Evolutionary conservation across 2,888 invertebrate genomes (phyloP).

Genomic region (Theodoxus fluviatilis): DNA sequence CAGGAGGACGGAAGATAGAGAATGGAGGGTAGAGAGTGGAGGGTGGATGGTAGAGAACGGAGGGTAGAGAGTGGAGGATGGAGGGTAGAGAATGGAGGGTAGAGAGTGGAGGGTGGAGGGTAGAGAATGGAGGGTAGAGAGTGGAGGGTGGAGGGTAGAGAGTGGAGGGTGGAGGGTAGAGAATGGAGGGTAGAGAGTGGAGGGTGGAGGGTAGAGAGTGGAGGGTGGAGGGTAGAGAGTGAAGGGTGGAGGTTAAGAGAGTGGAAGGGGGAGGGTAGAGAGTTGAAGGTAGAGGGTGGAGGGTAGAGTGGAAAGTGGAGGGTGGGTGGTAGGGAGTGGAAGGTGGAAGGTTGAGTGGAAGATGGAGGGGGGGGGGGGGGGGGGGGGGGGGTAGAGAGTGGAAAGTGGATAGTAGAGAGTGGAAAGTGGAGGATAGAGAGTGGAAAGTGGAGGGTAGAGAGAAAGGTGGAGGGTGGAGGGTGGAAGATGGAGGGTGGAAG

Average conservation of each 20-base stretch:
- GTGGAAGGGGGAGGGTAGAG: conserved; percentile 14
- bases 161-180: neutral
- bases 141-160: conserved; percentile 11
- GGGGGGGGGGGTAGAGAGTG: neutral
- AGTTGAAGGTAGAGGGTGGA: conserved; percentile 13
- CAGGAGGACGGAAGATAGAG: neutral
- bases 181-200: neutral
- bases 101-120: neutral
- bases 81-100: neutral
- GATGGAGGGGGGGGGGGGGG: conserved; percentile 11
- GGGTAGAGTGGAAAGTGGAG: conserved; percentile 5
- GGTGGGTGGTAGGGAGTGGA: conserved; percentile 3
- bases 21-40: neutral
- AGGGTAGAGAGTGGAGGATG: neutral
- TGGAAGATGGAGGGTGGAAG: neutral
- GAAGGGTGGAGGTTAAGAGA: conserved; percentile 17
- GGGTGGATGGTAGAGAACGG: neutral
- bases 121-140: neutral
- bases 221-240: conserved; percentile 13
- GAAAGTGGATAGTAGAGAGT: neutral
- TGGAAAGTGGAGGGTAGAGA: neutral
- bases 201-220: conserved; percentile 14
- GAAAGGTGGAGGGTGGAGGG: neutral
- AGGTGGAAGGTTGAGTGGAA: neutral
- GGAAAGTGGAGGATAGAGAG: neutral